Conservation (phyloP, 2,888 invertebrate genomes). For the Parapristionchus giblindavisi region DNA sequence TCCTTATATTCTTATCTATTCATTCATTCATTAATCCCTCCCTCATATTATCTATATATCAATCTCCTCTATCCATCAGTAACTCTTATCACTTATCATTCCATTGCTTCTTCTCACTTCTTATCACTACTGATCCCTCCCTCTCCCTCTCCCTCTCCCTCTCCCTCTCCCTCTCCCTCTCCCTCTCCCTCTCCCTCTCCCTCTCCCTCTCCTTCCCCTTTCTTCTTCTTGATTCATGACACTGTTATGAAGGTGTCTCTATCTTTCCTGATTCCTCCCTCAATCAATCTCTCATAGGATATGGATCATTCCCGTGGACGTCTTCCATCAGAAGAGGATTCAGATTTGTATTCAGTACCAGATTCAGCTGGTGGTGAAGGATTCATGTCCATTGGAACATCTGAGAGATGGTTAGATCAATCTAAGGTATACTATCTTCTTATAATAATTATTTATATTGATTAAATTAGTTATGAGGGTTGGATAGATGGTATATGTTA, state of each 20-base stretch:
- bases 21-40: no score
- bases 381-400: conserved; percentile 51
- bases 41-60: no score
- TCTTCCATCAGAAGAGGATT: conserved; percentile 59
- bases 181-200: not conserved
- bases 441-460: not conserved
- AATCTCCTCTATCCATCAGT: no score
- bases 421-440: conserved; percentile 46
- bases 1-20: no score
- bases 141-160: not conserved
- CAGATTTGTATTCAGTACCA: conserved; percentile 59
- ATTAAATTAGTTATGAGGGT: not conserved
- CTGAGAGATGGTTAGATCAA: conserved; percentile 67
- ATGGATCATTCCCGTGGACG: conserved; percentile 49
- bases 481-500: not conserved
- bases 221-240: not conserved
- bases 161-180: not conserved
- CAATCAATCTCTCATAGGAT: not conserved
- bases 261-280: not conserved
- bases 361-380: conserved; percentile 62
- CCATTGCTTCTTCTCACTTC: not conserved
- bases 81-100: not conserved
- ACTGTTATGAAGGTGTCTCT: not conserved
- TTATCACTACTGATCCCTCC: not conserved
- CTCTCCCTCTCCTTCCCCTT: conserved; percentile 34